phyloP scores from a whole-genome alignment of 2,888 invertebrate species.

The Hirtodrosophila trivittata region DNA sequence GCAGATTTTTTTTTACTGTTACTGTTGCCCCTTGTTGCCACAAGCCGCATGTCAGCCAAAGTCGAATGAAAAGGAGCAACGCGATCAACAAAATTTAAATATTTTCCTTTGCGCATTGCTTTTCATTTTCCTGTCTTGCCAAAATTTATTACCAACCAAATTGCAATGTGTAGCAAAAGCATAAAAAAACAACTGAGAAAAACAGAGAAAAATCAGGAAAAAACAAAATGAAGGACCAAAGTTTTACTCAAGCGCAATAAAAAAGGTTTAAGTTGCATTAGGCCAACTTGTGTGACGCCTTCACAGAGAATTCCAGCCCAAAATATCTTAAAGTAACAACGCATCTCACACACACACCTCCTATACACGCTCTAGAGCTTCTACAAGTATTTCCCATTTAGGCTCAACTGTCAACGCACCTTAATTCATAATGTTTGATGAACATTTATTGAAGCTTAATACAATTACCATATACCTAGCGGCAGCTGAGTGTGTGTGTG shows the following conservation, averaged over 20 bases:
- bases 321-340: too few relatives aligned
- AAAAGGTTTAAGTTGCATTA: conserved; percentile 42
- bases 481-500: conserved; percentile 6
- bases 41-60: conserved; percentile 22
- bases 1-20: conserved; percentile 56
- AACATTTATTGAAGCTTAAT: conserved; percentile 72
- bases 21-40: conserved; percentile 33
- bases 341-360: too few relatives aligned
- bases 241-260: conserved; percentile 36
- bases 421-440: conserved; percentile 48
- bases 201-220: not conserved
- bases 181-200: not conserved
- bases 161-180: conserved; percentile 36
- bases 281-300: conserved; percentile 28
- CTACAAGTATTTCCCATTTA: conserved; percentile 6
- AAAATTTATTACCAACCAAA: conserved; percentile 69
- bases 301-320: conserved; percentile 2
- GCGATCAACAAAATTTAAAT: conserved; percentile 68
- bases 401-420: conserved; percentile 19
- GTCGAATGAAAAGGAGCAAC: conserved; percentile 25
- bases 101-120: conserved; percentile 49
- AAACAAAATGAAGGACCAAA: conserved; percentile 27
- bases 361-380: not conserved
- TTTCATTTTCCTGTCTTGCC: conserved; percentile 60
- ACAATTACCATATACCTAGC: conserved; percentile 60